A percentile compares a stretch with the other conserved stretches of the same genome.
phyloP scores from a whole-genome alignment of 1,140 invertebrate species.

The Drosophila prosaltans region DNA sequence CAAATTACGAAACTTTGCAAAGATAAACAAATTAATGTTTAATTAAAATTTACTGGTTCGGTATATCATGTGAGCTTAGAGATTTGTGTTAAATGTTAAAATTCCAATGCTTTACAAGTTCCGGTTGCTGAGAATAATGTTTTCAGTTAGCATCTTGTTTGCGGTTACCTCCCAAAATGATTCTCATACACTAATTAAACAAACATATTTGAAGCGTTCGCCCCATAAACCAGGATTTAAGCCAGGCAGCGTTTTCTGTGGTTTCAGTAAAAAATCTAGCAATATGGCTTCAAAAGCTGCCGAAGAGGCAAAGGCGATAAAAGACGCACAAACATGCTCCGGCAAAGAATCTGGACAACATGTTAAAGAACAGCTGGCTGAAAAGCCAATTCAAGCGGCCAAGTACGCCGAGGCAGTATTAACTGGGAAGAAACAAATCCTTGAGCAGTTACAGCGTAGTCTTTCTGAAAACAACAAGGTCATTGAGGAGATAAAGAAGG shows the following conservation, averaged over 20 bases:
- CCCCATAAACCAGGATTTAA: not conserved
- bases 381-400: conserved; percentile 37
- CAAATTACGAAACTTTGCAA: no score
- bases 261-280: conserved; percentile 23
- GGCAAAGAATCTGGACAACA: conserved; percentile 9
- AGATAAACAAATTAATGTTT: no score
- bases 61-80: conserved; percentile 16
- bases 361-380: conserved; percentile 27
- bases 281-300: conserved; percentile 31
- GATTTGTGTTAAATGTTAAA: conserved; percentile 44
- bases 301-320: conserved; percentile 23
- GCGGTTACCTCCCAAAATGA: not conserved
- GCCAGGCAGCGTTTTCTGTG: conserved; percentile 11
- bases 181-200: no score
- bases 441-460: conserved; percentile 25
- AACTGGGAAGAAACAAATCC: conserved; percentile 33
- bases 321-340: conserved; percentile 35
- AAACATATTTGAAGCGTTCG: not conserved
- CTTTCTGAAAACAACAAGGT: conserved; percentile 12
- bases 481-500: conserved; percentile 29
- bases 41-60: no score
- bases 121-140: conserved; percentile 6
- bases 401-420: conserved; percentile 31
- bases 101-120: conserved; percentile 41
- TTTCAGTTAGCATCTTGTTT: conserved; percentile 24